phyloP scores from a whole-genome alignment of 1,140 invertebrate genomes.

The Sminthurides bifidus region DNA sequence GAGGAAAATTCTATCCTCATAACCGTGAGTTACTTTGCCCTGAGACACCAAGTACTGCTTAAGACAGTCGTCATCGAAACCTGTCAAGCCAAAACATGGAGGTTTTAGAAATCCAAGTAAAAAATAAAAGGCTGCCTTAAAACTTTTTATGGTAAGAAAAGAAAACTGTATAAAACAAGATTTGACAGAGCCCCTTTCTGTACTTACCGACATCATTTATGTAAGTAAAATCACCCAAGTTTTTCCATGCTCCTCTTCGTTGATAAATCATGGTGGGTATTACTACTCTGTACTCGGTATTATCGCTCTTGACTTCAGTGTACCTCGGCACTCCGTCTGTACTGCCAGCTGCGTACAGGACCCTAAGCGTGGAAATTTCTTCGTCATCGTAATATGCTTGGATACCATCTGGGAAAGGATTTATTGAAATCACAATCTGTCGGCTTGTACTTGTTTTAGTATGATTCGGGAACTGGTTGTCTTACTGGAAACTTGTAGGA shows the following conservation, averaged over 20 bases:
- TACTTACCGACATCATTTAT: background rate
- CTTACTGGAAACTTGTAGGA: slow-evolving; percentile 27
- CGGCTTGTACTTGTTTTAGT: background rate
- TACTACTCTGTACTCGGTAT: slow-evolving; percentile 1
- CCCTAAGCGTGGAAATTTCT: background rate
- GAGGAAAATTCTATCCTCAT: slow-evolving; percentile 23
- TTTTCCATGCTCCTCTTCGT: slow-evolving; percentile 4
- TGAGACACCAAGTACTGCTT: background rate
- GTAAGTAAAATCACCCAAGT: background rate
- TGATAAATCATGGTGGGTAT: slow-evolving; percentile 16
- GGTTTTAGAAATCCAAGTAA: background rate
- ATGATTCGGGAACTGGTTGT: background rate
- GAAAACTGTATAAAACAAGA: background rate
- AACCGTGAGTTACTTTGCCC: background rate
- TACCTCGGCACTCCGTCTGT: background rate
- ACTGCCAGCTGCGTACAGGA: background rate
- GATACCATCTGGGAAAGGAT: slow-evolving; percentile 10
- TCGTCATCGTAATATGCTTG: slow-evolving; percentile 10
- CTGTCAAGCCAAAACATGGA: background rate
- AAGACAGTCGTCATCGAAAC: slow-evolving; percentile 16
- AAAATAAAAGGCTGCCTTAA: background rate
- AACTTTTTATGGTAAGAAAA: background rate
- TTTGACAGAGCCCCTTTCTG: background rate
- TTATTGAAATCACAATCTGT: background rate
- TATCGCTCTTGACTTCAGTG: background rate